Base-by-base conservation (phyloP, 2,113 vertebrate species). In the Galeopterus variegatus region DNA sequence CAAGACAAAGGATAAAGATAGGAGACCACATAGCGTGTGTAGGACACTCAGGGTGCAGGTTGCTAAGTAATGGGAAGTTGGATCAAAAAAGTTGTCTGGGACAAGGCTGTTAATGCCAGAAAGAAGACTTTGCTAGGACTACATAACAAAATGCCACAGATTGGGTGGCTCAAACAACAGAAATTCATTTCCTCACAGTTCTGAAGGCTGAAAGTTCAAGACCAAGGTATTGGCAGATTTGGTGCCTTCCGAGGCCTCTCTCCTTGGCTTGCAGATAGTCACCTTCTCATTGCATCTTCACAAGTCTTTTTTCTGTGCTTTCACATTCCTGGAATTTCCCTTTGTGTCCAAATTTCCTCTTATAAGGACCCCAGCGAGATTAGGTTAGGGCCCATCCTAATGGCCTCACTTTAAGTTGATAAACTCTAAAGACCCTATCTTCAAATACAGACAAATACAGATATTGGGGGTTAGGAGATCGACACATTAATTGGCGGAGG, bases 181-280 rank as follows among this genome's bases (percentile, higher is more conserved):
- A 52, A 77, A 48, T 70, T 73, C 65, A 72, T 52, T 86, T 72
- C 76, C n/a, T 90, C 52, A 72, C 24, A 56, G 60, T 69, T 93
- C 23, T 76, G 33, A 26, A 85, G 15, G 50, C 14, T 69, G 6
- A 23, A 92, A 67, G 33, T 82, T 3, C 28, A 70, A 81, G 65
- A 70, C 24, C 2, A 91, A 95, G n/a, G 18, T 64, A 2, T 70
- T 21, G 4, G 17, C 5, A 23, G 11, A 10, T 75, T 54, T 81
- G 28, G 17, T 45, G 65, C 36, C 33, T 73, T 36, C 62, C 48
- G 64, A 76, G 28, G 41, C 11, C 21, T 65, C 36, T n/a, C 24
- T 48, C 9, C 23, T 54, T 86, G 33, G 31, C 26, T 93, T 81
- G 21, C 52, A 50, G 23, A 7, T 36, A 33, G 36, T 50, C 0